A percentile compares a stretch with the other conserved stretches of the same genome.
Conservation (phyloP, 2,113 vertebrate genomes). For the Chamaea fasciata region DNA sequence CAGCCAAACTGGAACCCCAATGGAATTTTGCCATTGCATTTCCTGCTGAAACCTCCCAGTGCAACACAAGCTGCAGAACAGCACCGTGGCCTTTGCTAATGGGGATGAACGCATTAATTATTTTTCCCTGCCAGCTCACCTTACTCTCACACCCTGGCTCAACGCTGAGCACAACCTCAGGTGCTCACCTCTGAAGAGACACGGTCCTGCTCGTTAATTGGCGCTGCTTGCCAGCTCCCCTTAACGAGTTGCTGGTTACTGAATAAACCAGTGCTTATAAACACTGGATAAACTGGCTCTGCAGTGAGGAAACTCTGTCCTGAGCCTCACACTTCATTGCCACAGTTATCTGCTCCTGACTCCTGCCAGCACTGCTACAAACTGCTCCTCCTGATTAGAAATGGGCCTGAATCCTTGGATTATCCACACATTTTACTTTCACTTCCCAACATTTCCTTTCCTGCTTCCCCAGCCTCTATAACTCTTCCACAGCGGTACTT, state of each 20-base stretch:
- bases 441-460: neutral
- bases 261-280: neutral
- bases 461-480: neutral
- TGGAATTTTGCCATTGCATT: neutral
- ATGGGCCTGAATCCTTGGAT: fast-evolving
- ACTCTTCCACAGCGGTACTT: neutral
- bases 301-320: neutral
- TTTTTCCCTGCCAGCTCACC: neutral
- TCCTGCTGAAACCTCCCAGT: neutral
- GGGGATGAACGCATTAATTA: neutral
- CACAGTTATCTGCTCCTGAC: neutral
- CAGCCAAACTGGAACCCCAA: neutral
- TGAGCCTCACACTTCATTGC: neutral
- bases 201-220: neutral
- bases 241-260: neutral
- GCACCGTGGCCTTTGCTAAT: neutral
- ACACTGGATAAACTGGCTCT: neutral
- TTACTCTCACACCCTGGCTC: neutral
- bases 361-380: neutral
- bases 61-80: neutral
- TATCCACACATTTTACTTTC: neutral
- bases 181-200: neutral
- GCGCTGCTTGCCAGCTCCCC: neutral
- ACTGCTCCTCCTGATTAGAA: neutral
- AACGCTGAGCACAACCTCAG: neutral